A percentile compares a stretch with the other conserved stretches of the same genome.
Evolutionary conservation across 2,113 vertebrate genomes (phyloP).

Genomic region (Donacobius atricapilla): DNA sequence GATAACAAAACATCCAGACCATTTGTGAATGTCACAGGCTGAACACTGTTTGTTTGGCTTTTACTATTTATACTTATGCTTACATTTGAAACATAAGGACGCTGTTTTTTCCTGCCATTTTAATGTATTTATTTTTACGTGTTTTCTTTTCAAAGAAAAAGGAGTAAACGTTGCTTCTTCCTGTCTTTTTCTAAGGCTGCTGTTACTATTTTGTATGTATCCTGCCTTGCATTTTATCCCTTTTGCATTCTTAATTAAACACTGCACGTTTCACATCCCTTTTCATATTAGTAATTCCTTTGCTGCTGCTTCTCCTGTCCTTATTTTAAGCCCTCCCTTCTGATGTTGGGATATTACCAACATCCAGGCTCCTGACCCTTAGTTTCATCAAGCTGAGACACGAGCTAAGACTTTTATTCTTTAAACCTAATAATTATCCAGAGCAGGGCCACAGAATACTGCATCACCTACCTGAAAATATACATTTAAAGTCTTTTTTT

Average conservation of each 20-base stretch:
- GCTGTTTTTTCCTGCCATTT: slow-evolving; percentile 50
- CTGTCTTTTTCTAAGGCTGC: neutral
- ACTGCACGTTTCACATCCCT: neutral
- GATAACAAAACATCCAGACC: neutral
- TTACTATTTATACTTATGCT: slow-evolving; percentile 59
- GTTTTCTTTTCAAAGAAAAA: slow-evolving; percentile 29
- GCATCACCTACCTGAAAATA: neutral
- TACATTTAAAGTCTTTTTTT: neutral
- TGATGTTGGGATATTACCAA: neutral
- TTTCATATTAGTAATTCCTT: neutral
- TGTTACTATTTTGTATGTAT: neutral
- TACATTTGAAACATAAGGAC: slow-evolving; percentile 24
- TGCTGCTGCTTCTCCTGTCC: neutral
- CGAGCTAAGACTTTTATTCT: neutral
- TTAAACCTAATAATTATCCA: slow-evolving; percentile 14
- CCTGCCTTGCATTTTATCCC: slow-evolving; percentile 26
- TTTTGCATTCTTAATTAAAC: neutral
- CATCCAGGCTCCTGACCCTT: slow-evolving; percentile 13
- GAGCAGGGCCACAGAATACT: neutral
- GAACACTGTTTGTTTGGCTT: slow-evolving; percentile 32
- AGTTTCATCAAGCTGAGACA: slow-evolving; percentile 7
- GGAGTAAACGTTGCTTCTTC: slow-evolving; percentile 26
- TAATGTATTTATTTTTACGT: slow-evolving; percentile 44
- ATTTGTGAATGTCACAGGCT: neutral
- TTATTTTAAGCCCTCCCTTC: neutral